Conservation (phyloP, 2,888 invertebrate genomes). For the Ptilodon capucinus region DNA sequence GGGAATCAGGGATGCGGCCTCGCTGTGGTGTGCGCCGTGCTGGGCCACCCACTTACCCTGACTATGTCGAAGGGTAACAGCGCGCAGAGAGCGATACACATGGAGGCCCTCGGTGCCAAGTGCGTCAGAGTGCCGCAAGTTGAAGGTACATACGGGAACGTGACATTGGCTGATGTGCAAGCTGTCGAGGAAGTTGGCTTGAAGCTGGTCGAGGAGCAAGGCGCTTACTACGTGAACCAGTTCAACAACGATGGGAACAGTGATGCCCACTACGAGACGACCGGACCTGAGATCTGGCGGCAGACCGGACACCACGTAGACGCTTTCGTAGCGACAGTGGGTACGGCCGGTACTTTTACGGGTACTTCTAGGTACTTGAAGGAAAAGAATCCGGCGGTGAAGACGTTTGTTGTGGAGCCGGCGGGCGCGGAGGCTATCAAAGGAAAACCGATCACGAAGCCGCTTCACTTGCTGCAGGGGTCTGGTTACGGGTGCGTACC, state of each 20-base stretch:
- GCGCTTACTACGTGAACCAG: conserved; percentile 70
- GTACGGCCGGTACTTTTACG: conserved; percentile 70
- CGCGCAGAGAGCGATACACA: conserved; percentile 68
- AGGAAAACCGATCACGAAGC: conserved; percentile 66
- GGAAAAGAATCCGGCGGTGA: conserved; percentile 60
- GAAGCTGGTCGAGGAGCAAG: conserved; percentile 53
- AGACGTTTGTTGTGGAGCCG: conserved; percentile 68
- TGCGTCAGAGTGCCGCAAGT: conserved; percentile 71
- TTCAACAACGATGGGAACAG: conserved; percentile 63
- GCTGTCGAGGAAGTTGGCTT: conserved; percentile 62
- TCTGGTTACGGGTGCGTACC: conserved; percentile 74
- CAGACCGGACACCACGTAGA: conserved; percentile 72
- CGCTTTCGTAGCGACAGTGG: conserved; percentile 68
- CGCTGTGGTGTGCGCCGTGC: conserved; percentile 71
- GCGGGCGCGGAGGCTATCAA: conserved; percentile 68
- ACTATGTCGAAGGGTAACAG: conserved; percentile 76
- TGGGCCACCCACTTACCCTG: conserved; percentile 67
- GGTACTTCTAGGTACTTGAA: conserved; percentile 69
- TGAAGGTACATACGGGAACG: conserved; percentile 72
- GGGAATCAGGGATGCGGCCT: conserved; percentile 76
- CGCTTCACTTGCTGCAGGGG: conserved; percentile 71
- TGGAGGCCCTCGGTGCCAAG: conserved; percentile 73
- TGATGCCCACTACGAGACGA: conserved; percentile 63
- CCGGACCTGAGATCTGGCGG: conserved; percentile 75
- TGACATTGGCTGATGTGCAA: conserved; percentile 66